These are phyloP conservation scores for Gopherus flavomarginatus DNA, from an alignment of 2,113 vertebrate genomes.

Conservation along the genomic window DNA sequence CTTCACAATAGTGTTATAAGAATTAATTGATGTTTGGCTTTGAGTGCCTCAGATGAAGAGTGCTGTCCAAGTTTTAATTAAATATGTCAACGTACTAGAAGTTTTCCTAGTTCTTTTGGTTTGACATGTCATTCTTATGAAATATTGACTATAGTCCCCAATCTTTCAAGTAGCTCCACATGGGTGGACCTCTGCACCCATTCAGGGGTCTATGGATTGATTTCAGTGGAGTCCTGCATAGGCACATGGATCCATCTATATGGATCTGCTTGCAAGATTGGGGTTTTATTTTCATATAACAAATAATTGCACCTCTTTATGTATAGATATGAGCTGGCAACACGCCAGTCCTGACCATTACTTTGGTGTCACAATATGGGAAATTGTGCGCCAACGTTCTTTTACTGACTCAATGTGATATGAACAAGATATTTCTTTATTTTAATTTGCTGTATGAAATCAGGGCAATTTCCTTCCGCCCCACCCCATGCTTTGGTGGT, in stretches of 20 bases:
- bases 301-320: neutral
- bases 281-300: neutral
- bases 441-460: neutral
- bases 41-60: slow-evolving; percentile 29
- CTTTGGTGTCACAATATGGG: neutral
- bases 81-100: neutral
- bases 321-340: neutral
- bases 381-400: neutral
- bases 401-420: neutral
- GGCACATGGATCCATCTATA: neutral
- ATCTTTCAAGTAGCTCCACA: neutral
- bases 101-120: neutral
- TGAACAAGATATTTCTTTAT: neutral
- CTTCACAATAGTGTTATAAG: slow-evolving; percentile 22
- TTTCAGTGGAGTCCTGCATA: neutral
- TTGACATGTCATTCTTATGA: neutral
- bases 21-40: slow-evolving; percentile 27
- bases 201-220: neutral
- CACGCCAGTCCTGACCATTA: neutral
- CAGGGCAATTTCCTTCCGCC: neutral
- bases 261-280: neutral
- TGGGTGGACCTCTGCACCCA: neutral
- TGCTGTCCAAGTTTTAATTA: neutral
- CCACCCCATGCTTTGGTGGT: neutral
- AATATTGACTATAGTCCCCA: neutral